Base-by-base conservation (phyloP, 2,888 invertebrate species). In the Sturmia bella region DNA sequence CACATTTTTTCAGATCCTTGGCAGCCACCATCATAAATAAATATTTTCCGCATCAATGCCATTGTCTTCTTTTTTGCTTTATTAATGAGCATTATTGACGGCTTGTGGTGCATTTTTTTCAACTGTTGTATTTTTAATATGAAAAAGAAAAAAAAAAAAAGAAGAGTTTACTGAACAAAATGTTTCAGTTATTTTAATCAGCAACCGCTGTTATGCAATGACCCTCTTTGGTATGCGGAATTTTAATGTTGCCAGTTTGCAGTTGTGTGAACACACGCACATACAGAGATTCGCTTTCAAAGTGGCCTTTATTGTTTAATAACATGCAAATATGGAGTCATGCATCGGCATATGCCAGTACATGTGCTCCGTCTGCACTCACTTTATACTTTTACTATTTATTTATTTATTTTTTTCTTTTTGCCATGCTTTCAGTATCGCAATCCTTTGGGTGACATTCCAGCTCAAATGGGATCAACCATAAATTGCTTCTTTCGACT, bases 401-500 rank as follows among this genome's bases (percentile, higher is more conserved):
- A 27, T 32, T 9, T 43, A 45, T 50, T 45, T 56, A 37, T 63
- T 19, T 69, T 48, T 64, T 3, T 27, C 3, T 74, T 57, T 39
- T 70, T 70, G 27, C 17, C 15, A n/a, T 27, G 1, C 17, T 66
- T 64, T 54, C 27, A 61, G 13, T 43, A 75, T 45, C 24, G 43
- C 59, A 75, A 27, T 80, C 80, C 80, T 45, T 43, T 80, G 80
- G 75, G 80, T 66, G 66, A 75, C 75, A 80, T 80, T 80, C 52
- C 17, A 37, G 45, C 52, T 66, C 70, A 59, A 68, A 68, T 41
- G 76, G 64, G 72, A 56, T 66, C 56, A 41, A 45, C 76, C 68
- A 80, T 80, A 80, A 80, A 80, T 80, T 76, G 56, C 76, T 76
- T 61, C 61, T 72, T 61, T 72, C 68, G 80, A 68, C 59, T 76